Evolutionary conservation across 2,888 invertebrate genomes (phyloP).

Genomic region (Drosophila colorata): DNA sequence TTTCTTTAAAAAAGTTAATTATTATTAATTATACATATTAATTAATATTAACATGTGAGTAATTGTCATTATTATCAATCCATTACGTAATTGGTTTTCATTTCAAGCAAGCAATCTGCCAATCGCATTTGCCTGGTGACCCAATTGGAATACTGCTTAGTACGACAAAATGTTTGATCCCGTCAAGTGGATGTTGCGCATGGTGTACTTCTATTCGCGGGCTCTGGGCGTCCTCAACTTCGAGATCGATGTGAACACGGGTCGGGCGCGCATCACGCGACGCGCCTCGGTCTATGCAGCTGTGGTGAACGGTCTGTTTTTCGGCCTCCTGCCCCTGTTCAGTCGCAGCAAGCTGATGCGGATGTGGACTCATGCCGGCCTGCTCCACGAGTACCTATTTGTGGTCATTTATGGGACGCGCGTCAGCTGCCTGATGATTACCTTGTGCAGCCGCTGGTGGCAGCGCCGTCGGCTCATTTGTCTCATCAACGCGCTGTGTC

Average conservation of each 20-base stretch:
- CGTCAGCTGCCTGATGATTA: conserved; percentile 26
- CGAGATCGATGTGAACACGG: conserved; percentile 51
- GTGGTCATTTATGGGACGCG: conserved; percentile 37
- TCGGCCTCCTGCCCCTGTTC: conserved; percentile 16
- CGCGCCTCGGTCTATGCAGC: conserved; percentile 38
- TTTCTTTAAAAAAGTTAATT: not conserved
- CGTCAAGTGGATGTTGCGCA: conserved; percentile 44
- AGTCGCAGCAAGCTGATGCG: not conserved
- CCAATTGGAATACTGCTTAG: conserved; percentile 16
- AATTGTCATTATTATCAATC: not conserved
- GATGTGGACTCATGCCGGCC: conserved; percentile 8
- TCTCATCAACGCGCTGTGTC: conserved; percentile 37
- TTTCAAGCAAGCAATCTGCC: conserved; percentile 5
- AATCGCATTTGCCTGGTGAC: not conserved
- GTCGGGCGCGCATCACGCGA: conserved; percentile 28
- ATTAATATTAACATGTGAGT: too few relatives aligned
- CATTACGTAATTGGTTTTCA: conserved; percentile 18
- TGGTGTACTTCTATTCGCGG: conserved; percentile 44
- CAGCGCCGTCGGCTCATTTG: conserved; percentile 39
- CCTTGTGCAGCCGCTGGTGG: conserved; percentile 57
- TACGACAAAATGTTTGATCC: conserved; percentile 40
- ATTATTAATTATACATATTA: too few relatives aligned
- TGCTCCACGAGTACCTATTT: conserved; percentile 56
- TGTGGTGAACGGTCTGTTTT: conserved; percentile 19
- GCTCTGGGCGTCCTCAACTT: conserved; percentile 63